Evolutionary conservation across 2,888 invertebrate species (phyloP).

Genomic region (Lapara coniferarum): DNA sequence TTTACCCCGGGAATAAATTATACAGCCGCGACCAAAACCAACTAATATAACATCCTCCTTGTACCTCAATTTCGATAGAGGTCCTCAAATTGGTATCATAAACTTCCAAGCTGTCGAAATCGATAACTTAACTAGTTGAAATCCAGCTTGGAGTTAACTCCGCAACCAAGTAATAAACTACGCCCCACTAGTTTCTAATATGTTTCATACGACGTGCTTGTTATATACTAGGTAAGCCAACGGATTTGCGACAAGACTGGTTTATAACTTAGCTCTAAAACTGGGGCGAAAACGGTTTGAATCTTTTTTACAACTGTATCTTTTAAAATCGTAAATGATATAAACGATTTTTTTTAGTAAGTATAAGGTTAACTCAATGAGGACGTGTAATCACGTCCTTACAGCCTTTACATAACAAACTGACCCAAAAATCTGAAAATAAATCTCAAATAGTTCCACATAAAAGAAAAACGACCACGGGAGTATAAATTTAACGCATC

Average conservation of each 20-base stretch:
- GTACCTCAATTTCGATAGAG: background rate
- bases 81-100: background rate
- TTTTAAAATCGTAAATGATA: too few species aligned
- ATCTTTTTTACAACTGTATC: too few species aligned
- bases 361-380: too few species aligned
- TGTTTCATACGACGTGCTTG: background rate
- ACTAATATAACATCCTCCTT: too few species aligned
- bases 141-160: conserved; percentile 1
- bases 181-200: conserved; percentile 18
- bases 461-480: background rate
- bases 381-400: too few species aligned
- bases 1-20: too few species aligned
- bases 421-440: background rate
- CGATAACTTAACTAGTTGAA: conserved; percentile 13
- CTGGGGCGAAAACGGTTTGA: too few species aligned
- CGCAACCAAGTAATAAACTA: conserved; percentile 13
- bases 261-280: too few species aligned
- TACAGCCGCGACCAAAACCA: too few species aligned
- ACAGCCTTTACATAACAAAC: background rate
- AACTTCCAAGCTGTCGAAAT: background rate
- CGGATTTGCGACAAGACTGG: too few species aligned
- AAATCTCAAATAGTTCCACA: background rate
- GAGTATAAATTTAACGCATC: conserved; percentile 10
- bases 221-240: background rate
- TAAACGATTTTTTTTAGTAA: too few species aligned